Conservation (phyloP, 2,113 vertebrate genomes). For the Clarias magur region DNA sequence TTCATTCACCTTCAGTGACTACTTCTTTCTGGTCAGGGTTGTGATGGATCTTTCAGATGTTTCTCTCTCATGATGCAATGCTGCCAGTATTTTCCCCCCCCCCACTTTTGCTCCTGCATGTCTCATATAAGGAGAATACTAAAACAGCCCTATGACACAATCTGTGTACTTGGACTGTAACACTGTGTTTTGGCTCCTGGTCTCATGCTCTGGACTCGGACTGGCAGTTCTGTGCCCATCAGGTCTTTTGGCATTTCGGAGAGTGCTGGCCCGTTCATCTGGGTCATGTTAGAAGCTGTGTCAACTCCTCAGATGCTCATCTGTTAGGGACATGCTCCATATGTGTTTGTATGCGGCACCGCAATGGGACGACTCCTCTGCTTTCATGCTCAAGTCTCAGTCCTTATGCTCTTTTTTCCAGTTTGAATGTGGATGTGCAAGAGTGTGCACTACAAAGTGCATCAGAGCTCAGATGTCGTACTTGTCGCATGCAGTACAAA, state of each 20-base stretch:
- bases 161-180: conserved; percentile 60
- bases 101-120: conserved; percentile 54
- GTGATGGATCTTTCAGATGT: conserved; percentile 29
- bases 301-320: conserved; percentile 48
- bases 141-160: conserved; percentile 58
- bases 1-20: not conserved
- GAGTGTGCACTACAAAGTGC: conserved; percentile 49
- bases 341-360: conserved; percentile 40
- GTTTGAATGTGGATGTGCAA: conserved; percentile 40
- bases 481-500: conserved; percentile 51
- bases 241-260: conserved; percentile 30
- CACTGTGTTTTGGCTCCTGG: conserved; percentile 42
- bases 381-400: conserved; percentile 24
- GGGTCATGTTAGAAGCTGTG: conserved; percentile 56
- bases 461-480: conserved; percentile 41
- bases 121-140: conserved; percentile 61
- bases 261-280: conserved; percentile 49
- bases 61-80: conserved; percentile 2
- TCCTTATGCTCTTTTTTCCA: conserved; percentile 49
- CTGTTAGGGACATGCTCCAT: conserved; percentile 45
- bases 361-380: conserved; percentile 30
- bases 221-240: conserved; percentile 54
- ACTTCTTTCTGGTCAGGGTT: not conserved
- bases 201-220: conserved; percentile 34
- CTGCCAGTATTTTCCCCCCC: conserved; percentile 12